Percentiles rank a stretch among this genome's conserved stretches.
These are phyloP conservation scores for Archocentrus centrarchus DNA, from an alignment of 2,113 vertebrate species.

Conservation along the genomic window DNA sequence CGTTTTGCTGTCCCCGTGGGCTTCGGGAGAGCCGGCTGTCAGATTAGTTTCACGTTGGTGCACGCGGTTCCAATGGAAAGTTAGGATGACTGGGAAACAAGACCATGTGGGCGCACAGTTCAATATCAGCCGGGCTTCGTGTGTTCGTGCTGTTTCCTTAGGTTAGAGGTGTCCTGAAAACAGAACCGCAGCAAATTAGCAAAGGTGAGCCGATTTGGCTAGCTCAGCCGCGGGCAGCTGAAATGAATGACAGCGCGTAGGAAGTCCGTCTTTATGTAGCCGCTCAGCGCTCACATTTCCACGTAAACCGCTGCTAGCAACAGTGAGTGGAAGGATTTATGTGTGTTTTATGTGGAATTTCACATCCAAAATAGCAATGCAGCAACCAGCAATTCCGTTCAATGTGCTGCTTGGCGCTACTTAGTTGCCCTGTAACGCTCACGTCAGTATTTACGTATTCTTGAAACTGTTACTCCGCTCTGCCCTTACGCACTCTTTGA, in stretches of 20 bases:
- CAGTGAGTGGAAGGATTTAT: neutral
- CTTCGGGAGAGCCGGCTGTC: neutral
- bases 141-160: neutral
- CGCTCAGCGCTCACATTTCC: neutral
- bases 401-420: neutral
- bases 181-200: neutral
- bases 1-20: too few species aligned
- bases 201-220: neutral
- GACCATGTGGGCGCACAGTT: neutral
- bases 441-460: neutral
- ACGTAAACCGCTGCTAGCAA: neutral
- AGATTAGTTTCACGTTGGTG: neutral
- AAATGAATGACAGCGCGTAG: conserved; percentile 41
- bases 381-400: neutral
- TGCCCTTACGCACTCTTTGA: neutral
- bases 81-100: conserved; percentile 10
- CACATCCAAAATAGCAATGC: neutral
- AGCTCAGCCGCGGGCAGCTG: neutral
- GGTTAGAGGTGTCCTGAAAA: neutral
- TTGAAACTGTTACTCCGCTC: neutral
- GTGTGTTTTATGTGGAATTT: neutral
- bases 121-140: neutral
- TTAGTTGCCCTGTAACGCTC: neutral
- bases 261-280: neutral
- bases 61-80: conserved; percentile 17